These are phyloP conservation scores for Lordiphosa clarofinis DNA, from an alignment of 1,140 invertebrate species.

Conservation along the genomic window DNA sequence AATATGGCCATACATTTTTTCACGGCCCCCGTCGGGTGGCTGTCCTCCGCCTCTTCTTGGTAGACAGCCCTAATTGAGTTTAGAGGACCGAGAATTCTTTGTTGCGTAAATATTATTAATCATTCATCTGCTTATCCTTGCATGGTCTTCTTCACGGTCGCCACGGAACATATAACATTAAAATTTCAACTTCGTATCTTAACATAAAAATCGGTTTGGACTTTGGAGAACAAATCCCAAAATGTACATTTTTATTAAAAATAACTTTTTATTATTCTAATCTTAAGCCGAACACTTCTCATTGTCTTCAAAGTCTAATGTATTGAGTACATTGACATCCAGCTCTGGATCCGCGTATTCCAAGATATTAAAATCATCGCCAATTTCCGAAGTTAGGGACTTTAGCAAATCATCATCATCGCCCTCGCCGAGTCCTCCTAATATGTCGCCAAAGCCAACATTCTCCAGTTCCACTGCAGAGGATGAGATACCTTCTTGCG, in stretches of 20 bases:
- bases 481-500: conserved; percentile 51
- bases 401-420: conserved; percentile 92
- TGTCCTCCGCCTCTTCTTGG: too few species aligned
- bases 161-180: too few species aligned
- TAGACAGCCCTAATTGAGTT: too few species aligned
- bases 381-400: conserved; percentile 88
- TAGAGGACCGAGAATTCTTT: too few species aligned
- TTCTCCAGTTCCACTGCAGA: conserved; percentile 68
- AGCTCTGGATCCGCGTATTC: conserved; percentile 97
- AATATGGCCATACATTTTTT: too few species aligned
- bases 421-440: conserved; percentile 90
- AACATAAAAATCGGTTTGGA: neutral
- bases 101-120: too few species aligned
- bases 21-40: too few species aligned
- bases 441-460: conserved; percentile 87
- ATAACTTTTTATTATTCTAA: neutral
- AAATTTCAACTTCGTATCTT: too few species aligned
- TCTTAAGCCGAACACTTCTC: conserved; percentile 53
- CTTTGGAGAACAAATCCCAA: neutral
- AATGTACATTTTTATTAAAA: conserved; percentile 7
- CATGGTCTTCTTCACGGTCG: too few species aligned
- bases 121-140: too few species aligned
- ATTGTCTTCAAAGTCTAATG: conserved; percentile 87
- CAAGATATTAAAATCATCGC: conserved; percentile 96
- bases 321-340: conserved; percentile 88